phyloP scores from a whole-genome alignment of 2,113 vertebrate genomes.

The Numenius arquata region DNA sequence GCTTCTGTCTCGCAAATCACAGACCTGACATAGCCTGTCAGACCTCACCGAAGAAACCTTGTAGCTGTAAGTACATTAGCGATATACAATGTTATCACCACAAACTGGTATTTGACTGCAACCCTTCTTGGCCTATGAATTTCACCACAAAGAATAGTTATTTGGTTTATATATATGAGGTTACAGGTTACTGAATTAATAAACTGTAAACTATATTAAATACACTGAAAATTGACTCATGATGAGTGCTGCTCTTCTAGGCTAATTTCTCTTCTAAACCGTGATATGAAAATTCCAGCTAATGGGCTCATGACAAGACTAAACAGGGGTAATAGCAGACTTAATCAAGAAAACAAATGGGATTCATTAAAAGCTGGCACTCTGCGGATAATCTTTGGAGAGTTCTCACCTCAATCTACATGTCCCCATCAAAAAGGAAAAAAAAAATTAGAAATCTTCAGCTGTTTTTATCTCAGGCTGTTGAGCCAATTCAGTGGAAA shows the following conservation, averaged over 20 bases:
- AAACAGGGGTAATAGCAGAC: constrained; percentile 74
- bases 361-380: constrained; percentile 79
- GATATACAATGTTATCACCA: background rate
- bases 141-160: constrained; percentile 10
- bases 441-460: constrained; percentile 23
- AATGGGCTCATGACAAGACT: constrained; percentile 74
- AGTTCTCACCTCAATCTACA: constrained; percentile 63
- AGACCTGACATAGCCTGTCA: background rate
- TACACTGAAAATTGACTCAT: constrained; percentile 65
- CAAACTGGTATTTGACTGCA: background rate
- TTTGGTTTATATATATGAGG: background rate
- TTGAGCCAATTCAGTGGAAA: constrained; percentile 47
- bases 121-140: background rate
- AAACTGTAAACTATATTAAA: constrained; percentile 69
- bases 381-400: constrained; percentile 73
- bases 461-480: constrained; percentile 48
- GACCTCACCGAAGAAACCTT: background rate
- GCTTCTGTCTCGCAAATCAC: background rate
- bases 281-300: constrained; percentile 75
- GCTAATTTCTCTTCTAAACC: constrained; percentile 75
- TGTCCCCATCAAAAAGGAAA: constrained; percentile 53
- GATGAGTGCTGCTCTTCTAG: constrained; percentile 62
- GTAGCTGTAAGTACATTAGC: background rate
- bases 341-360: constrained; percentile 83
- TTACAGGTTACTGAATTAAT: constrained; percentile 58